Conservation (phyloP, 2,888 invertebrate genomes). For the Amiota communis region DNA sequence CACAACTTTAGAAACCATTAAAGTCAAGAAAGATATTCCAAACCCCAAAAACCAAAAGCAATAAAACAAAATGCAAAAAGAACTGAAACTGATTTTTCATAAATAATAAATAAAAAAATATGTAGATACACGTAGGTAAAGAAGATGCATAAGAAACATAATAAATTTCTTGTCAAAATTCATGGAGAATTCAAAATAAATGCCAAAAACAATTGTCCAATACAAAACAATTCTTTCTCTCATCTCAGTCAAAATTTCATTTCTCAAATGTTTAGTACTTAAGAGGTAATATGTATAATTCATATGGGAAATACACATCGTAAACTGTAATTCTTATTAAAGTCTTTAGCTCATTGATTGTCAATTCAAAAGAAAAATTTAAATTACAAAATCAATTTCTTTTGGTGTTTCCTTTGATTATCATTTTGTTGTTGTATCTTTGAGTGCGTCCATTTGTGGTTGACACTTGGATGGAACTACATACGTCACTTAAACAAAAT, state of each 20-base stretch:
- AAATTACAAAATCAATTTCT: background rate
- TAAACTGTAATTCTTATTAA: no score
- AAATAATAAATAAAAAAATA: background rate
- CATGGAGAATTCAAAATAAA: no score
- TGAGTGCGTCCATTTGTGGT: background rate
- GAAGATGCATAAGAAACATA: constrained; percentile 31
- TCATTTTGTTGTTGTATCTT: constrained; percentile 8
- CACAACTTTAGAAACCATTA: background rate
- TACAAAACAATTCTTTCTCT: no score
- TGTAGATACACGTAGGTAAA: background rate
- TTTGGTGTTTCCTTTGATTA: background rate
- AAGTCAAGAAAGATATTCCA: background rate
- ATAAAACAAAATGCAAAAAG: constrained; percentile 9
- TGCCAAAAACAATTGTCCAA: no score
- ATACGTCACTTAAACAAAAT: constrained; percentile 2
- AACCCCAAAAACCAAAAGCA: background rate
- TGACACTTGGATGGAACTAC: background rate
- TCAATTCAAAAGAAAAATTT: background rate
- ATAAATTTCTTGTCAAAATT: constrained; percentile 17
- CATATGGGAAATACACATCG: no score
- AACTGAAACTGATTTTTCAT: background rate
- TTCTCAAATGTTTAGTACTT: no score
- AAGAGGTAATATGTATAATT: no score
- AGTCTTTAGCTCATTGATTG: background rate
- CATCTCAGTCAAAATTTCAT: no score